Conservation (phyloP, 2,888 invertebrate genomes). For the Tiliacea aurago region DNA sequence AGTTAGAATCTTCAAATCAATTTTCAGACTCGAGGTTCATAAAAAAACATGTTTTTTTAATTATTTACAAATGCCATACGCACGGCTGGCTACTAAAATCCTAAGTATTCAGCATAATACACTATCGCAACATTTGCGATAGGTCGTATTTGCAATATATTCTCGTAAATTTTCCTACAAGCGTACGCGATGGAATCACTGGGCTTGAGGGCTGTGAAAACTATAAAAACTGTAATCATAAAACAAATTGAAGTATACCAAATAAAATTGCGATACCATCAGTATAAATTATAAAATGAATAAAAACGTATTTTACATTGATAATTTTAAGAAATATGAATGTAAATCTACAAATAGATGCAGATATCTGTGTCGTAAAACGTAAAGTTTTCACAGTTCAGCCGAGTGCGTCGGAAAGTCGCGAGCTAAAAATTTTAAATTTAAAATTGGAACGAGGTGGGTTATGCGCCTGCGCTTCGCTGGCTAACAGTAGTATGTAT, state of each 20-base stretch:
- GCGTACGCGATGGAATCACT: slow-evolving; percentile 67
- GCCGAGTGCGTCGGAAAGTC: slow-evolving; percentile 74
- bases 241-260: slow-evolving; percentile 47
- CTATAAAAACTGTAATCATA: slow-evolving; percentile 61
- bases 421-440: slow-evolving; percentile 79
- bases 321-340: slow-evolving; percentile 50
- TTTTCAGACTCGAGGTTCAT: slow-evolving; percentile 71
- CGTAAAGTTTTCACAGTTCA: slow-evolving; percentile 74
- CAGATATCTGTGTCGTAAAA: slow-evolving; percentile 61
- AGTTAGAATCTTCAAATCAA: slow-evolving; percentile 71
- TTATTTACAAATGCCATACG: slow-evolving; percentile 74
- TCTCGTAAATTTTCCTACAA: slow-evolving; percentile 69
- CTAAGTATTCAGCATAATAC: slow-evolving; percentile 68
- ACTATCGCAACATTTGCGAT: slow-evolving; percentile 56
- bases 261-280: slow-evolving; percentile 44
- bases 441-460: slow-evolving; percentile 87
- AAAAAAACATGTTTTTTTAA: slow-evolving; percentile 57
- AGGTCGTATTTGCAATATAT: slow-evolving; percentile 62
- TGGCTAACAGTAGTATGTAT: slow-evolving; percentile 94
- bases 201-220: slow-evolving; percentile 70
- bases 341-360: slow-evolving; percentile 62
- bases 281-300: slow-evolving; percentile 51
- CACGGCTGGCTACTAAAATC: slow-evolving; percentile 63
- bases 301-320: slow-evolving; percentile 53
- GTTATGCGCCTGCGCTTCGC: slow-evolving; percentile 81